A percentile compares a stretch with the other conserved stretches of the same genome.
These are phyloP conservation scores for Alexandromys fortis DNA, from an alignment of 2,113 vertebrate genomes.

Conservation along the genomic window DNA sequence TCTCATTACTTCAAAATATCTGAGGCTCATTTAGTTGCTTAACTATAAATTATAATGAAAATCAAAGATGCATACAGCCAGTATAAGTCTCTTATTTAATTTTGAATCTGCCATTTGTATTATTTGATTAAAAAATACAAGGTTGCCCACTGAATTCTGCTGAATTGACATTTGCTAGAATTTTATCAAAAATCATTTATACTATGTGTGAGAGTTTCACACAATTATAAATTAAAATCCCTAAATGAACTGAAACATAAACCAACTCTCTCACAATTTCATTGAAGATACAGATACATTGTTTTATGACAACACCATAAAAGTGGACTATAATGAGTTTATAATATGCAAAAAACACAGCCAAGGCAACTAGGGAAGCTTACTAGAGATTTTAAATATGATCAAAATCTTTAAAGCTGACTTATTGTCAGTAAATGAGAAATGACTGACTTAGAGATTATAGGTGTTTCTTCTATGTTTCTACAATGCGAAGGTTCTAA, in stretches of 20 bases:
- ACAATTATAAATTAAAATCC: slow-evolving; percentile 59
- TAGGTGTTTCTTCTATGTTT: neutral
- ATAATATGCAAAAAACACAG: slow-evolving; percentile 72
- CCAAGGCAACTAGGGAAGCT: slow-evolving; percentile 74
- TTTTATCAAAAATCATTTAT: slow-evolving; percentile 40
- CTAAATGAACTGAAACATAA: slow-evolving; percentile 35
- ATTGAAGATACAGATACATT: slow-evolving; percentile 61
- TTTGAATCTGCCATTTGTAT: slow-evolving; percentile 42
- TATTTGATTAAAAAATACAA: slow-evolving; percentile 49
- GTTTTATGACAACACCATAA: slow-evolving; percentile 74
- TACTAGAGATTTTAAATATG: neutral
- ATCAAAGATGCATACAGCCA: neutral
- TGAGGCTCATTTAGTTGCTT: neutral
- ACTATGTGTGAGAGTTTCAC: slow-evolving; percentile 8
- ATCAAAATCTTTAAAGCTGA: slow-evolving; percentile 33
- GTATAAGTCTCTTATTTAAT: slow-evolving; percentile 9
- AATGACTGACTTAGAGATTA: slow-evolving; percentile 62
- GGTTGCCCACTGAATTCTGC: neutral
- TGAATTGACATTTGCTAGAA: slow-evolving; percentile 41
- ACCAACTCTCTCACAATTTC: slow-evolving; percentile 45
- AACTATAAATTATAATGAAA: slow-evolving; percentile 54
- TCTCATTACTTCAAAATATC: slow-evolving; percentile 33
- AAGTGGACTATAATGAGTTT: slow-evolving; percentile 66
- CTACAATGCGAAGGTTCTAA: neutral
- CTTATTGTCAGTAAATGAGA: slow-evolving; percentile 55